These are phyloP conservation scores for Erebia palarica DNA, from an alignment of 2,888 invertebrate genomes.

Conservation along the genomic window DNA sequence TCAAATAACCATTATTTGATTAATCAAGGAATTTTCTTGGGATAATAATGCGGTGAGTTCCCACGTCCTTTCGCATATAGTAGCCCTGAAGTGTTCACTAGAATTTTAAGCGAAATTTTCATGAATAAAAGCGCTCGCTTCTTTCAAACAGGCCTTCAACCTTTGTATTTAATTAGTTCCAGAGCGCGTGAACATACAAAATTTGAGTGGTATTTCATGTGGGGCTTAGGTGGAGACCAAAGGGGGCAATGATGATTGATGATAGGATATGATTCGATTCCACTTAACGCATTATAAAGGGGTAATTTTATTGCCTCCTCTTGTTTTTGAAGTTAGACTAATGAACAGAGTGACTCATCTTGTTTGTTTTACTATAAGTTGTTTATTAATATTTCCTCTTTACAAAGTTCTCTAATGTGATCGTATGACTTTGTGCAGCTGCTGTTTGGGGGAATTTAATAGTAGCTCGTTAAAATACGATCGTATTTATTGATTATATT, in stretches of 20 bases:
- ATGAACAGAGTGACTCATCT: conserved; percentile 71
- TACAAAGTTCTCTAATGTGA: neutral
- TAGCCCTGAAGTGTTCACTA: neutral
- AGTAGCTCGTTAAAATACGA: neutral
- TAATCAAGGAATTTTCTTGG: no score
- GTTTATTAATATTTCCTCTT: conserved; percentile 20
- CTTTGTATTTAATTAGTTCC: conserved; percentile 39
- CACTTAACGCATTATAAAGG: conserved; percentile 79
- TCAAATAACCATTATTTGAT: no score
- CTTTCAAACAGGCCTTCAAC: conserved; percentile 27
- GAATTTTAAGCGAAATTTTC: conserved; percentile 10
- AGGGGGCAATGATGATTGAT: conserved; percentile 78
- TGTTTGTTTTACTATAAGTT: conserved; percentile 54
- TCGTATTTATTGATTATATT: no score
- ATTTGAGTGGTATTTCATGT: conserved; percentile 39
- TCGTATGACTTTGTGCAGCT: conserved; percentile 9
- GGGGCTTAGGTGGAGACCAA: conserved; percentile 47
- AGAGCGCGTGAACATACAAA: conserved; percentile 37
- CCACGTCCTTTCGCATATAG: no score
- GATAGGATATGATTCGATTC: conserved; percentile 77
- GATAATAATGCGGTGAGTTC: no score
- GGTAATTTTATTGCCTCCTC: conserved; percentile 77
- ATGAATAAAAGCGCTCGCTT: conserved; percentile 18
- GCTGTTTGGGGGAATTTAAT: neutral
- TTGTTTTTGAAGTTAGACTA: conserved; percentile 75